These are phyloP conservation scores for Allobates femoralis DNA, from an alignment of 2,797 vertebrate species.

Conservation along the genomic window DNA sequence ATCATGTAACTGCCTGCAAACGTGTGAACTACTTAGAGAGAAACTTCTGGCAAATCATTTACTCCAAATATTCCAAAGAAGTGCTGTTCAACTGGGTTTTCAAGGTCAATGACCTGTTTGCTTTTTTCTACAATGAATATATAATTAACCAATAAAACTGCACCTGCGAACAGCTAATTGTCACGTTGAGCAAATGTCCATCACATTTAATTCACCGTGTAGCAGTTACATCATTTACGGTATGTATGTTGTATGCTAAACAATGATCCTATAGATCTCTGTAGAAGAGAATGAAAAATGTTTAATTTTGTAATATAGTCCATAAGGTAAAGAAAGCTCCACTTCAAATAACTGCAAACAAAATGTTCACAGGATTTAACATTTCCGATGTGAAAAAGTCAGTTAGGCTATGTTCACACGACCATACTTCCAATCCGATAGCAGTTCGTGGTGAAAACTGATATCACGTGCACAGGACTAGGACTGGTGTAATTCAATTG, in stretches of 20 bases:
- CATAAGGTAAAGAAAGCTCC: neutral
- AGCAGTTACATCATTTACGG: neutral
- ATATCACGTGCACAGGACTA: too few relatives aligned
- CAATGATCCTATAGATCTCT: neutral
- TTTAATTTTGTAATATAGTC: too few relatives aligned
- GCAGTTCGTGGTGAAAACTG: too few relatives aligned
- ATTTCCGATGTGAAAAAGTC: too few relatives aligned
- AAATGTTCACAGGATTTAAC: too few relatives aligned
- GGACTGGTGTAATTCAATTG: too few relatives aligned
- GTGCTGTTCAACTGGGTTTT: neutral
- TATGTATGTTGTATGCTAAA: neutral
- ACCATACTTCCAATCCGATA: too few relatives aligned
- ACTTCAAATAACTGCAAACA: too few relatives aligned
- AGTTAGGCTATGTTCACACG: too few relatives aligned
- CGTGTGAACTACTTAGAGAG: constrained; percentile 27
- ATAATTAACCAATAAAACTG: neutral
- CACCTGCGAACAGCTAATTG: neutral
- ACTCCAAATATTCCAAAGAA: neutral
- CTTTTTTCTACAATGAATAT: neutral
- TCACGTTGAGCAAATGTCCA: neutral
- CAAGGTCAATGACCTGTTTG: constrained; percentile 21
- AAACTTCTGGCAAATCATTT: neutral
- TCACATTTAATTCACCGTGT: neutral
- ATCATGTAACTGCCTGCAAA: constrained; percentile 33
- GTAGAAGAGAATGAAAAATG: neutral